Base-by-base conservation (phyloP, 2,797 vertebrate species). In the Sebastes hubbsi region DNA sequence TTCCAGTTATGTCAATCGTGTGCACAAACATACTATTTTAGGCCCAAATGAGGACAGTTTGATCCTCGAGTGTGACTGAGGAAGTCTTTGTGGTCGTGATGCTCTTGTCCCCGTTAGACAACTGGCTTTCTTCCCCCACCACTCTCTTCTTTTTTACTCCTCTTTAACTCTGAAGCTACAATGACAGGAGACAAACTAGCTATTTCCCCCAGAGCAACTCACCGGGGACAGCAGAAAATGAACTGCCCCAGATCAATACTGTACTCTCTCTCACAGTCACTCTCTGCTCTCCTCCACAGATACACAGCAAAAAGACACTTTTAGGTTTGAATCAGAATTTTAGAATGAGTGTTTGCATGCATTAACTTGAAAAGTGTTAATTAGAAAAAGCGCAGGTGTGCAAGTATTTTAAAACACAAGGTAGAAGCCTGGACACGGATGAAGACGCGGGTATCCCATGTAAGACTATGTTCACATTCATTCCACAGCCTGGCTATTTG, bases 121-220 rank as follows among this genome's bases (percentile, higher is more conserved):
- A 81, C 81, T 30, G 78, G 42, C 68, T 55, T 59, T 58, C 64
- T 24, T 25, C 49, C 75, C 11, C 66, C 22, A 13, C 8, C 38
- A 16, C 8, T 52, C n/a, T 42, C 20, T 24, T 46, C n/a, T 6
- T 72, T 72, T 80, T 36, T 25, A 81, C 78, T 79, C 82, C 86
- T 87, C 85, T 92, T 92, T 88, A 90, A 87, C 90, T 86, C 71
- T 88, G 90, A 90, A 92, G 91, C 90, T 87, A 92, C 90, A 87
- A 83, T 94, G 93, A 95, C 94, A 95, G 93, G 90, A 95, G 93
- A 96, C 93, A 95, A 95, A 96, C 94, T 94, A 88, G 92, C 94
- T 75, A 95, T 93, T 95, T 95, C 94, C 94, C 92, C 89, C 88
- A 81, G 88, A 92, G 88, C 89, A 92, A 92, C 91, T 94, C 93